A percentile compares a stretch with the other conserved stretches of the same genome.
Evolutionary conservation across 2,113 vertebrate genomes (phyloP).

Genomic region (Shinisaurus crocodilurus): DNA sequence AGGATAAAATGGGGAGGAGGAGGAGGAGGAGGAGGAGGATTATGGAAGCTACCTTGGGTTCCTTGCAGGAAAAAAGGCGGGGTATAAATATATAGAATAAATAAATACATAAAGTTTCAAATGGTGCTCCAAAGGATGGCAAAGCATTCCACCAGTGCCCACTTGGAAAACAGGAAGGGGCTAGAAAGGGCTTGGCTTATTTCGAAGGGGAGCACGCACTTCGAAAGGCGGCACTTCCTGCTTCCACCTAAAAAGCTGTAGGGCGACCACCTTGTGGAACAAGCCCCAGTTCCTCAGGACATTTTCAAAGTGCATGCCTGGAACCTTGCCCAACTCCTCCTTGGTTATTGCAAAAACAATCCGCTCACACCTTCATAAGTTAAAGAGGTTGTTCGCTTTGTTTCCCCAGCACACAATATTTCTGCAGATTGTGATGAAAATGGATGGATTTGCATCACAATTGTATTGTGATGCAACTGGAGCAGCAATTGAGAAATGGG

Average conservation of each 20-base stretch:
- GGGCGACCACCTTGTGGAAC: conserved; percentile 35
- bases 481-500: not conserved
- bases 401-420: not conserved
- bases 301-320: conserved; percentile 54
- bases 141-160: conserved; percentile 88
- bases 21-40: too few relatives aligned
- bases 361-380: not conserved
- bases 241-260: conserved; percentile 46
- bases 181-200: conserved; percentile 82
- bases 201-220: conserved; percentile 90
- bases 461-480: not conserved
- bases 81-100: too few relatives aligned
- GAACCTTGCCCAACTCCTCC: conserved; percentile 59
- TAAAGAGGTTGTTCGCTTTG: not conserved
- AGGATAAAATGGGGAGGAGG: too few relatives aligned
- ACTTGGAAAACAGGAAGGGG: conserved; percentile 71
- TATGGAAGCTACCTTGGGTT: too few relatives aligned
- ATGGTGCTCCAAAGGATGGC: conserved; percentile 90
- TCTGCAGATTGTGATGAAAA: not conserved
- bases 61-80: too few relatives aligned
- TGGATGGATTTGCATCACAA: conserved; percentile 16
- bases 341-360: not conserved
- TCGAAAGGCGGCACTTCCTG: conserved; percentile 70
- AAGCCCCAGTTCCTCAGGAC: conserved; percentile 43
- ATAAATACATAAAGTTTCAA: too few relatives aligned